Base-by-base conservation (phyloP, 1,140 invertebrate genomes). In the Dinothrombium tinctorium region DNA sequence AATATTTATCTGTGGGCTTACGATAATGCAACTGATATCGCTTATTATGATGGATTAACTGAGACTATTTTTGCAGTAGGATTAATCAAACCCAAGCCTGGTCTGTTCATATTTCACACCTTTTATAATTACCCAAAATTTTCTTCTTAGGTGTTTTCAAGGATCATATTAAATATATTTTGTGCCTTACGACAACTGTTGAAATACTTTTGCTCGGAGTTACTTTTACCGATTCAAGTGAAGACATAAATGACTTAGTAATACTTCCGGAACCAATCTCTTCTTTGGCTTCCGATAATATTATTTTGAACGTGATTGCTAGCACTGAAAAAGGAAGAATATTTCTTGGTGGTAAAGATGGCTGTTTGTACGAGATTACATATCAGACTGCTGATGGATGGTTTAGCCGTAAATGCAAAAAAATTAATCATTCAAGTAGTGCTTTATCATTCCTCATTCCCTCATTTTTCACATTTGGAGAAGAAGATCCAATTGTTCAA, bases 1-100 rank as follows among this genome's bases (percentile, higher is more conserved):
- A 84, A 94, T 63, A 81, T 99, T 49, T 98, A 92, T 65, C 69
- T 95, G 2, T 94, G 86, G 86, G 76, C 77, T 31, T 92, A 82
- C 64, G 79, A 86, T 59, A 72, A 82, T 66, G 75, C 72, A 72
- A 49, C 51, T 45, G 56, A 59, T 49, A 42, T 57, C 26, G 50
- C 54, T 15, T 54, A 53, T 52, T 56, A 54, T 46, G 58, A 62
- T 47, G 50, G 47, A 15, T 47, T 60, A 3, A 51, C 46, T n/a
- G 50, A 56, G 41, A 51, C 56, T 8, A 57, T 61, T 42, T 22
- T 59, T 20, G 49, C 46, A 35, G 51, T 57, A 14, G 51, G 49
- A 35, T 40, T 59, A 20, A 49, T 53, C 12, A 45, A 49, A 28
- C 50, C 52, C 2, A 55, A 56, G 41, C 33, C 48, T 11, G 56